phyloP scores from a whole-genome alignment of 2,888 invertebrate species.

The Pammene fasciana region DNA sequence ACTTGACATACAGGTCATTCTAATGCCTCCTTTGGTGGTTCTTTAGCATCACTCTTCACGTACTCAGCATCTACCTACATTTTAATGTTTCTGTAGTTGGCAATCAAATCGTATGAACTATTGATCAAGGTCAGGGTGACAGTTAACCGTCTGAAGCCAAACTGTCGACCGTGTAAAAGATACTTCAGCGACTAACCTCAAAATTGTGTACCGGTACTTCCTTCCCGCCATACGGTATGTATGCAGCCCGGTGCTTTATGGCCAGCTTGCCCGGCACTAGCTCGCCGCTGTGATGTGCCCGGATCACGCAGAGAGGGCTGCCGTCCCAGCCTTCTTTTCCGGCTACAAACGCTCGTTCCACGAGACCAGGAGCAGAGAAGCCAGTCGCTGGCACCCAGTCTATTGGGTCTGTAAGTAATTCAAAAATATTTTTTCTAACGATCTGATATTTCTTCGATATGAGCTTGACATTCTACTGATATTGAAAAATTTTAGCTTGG shows the following conservation, averaged over 20 bases:
- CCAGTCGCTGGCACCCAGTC: conserved; percentile 70
- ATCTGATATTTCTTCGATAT: neutral
- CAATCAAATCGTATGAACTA: too few species aligned
- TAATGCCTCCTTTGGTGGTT: too few species aligned
- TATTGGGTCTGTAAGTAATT: conserved; percentile 49
- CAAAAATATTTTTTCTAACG: too few species aligned
- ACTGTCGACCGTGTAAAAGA: too few species aligned
- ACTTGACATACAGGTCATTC: too few species aligned
- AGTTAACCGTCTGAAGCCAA: too few species aligned
- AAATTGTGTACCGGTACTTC: conserved; percentile 75
- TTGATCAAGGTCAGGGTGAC: too few species aligned
- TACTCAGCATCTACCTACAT: too few species aligned
- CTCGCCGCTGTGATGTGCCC: conserved; percentile 71
- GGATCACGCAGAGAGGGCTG: conserved; percentile 74
- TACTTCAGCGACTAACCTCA: conserved; percentile 59
- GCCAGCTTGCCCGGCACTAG: conserved; percentile 74
- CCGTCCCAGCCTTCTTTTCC: conserved; percentile 76
- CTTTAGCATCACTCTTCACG: too few species aligned
- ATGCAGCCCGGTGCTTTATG: conserved; percentile 68
- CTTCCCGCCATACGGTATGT: conserved; percentile 65
- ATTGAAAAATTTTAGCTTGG: too few species aligned
- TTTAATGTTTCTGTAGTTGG: too few species aligned
- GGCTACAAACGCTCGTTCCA: conserved; percentile 65
- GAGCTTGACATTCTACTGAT: too few species aligned
- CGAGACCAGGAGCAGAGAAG: conserved; percentile 54